Conservation (phyloP, 2,113 vertebrate species). For the Mus musculus region DNA sequence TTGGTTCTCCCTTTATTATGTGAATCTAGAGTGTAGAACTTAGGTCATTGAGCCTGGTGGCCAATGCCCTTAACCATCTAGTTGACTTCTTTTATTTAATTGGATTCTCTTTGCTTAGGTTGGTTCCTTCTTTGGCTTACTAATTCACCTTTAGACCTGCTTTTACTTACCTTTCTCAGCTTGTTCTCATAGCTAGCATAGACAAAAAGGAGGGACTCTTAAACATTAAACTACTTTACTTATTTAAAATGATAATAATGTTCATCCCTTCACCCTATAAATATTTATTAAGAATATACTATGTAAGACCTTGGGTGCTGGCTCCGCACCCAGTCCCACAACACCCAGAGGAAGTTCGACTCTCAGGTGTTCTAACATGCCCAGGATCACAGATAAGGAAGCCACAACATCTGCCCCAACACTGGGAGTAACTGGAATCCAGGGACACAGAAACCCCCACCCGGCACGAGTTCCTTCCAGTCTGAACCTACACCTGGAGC, state of each 20-base stretch:
- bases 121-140: neutral
- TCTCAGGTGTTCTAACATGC: too few relatives aligned
- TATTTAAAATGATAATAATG: neutral
- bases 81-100: neutral
- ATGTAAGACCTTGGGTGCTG: neutral
- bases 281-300: constrained; percentile 29
- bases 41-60: neutral
- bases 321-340: too few relatives aligned
- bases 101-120: neutral
- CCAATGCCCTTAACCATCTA: neutral
- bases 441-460: too few relatives aligned
- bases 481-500: too few relatives aligned
- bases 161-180: neutral
- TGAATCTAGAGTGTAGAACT: neutral
- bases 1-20: neutral
- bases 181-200: neutral
- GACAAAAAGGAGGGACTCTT: neutral
- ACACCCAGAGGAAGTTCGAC: too few relatives aligned
- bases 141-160: constrained; percentile 30
- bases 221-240: neutral
- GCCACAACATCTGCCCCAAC: too few relatives aligned
- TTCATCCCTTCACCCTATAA: constrained; percentile 34
- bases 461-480: too few relatives aligned
- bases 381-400: too few relatives aligned
- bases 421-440: too few relatives aligned